A percentile compares a stretch with the other conserved stretches of the same genome.
Conservation (phyloP, 2,797 vertebrate species). For the Gephyroberyx darwinii region DNA sequence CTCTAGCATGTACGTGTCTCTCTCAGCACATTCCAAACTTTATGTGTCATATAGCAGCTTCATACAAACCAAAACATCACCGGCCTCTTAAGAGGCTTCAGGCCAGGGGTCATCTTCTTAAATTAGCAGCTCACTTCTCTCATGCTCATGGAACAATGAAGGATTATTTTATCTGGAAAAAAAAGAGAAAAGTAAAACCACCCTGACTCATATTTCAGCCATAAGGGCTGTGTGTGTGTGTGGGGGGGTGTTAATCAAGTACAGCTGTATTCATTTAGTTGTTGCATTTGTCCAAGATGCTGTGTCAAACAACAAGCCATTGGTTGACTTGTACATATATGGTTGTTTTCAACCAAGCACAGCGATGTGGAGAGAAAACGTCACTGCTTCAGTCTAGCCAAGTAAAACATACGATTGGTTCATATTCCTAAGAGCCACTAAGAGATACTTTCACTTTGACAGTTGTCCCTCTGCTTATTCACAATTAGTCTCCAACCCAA, state of each 20-base stretch:
- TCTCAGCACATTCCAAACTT: conserved; percentile 73
- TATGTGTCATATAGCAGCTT: conserved; percentile 70
- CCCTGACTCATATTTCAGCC: not conserved
- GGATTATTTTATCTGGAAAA: conserved; percentile 10
- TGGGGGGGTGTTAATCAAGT: conserved; percentile 7
- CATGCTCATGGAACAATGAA: conserved; percentile 24
- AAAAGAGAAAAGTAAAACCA: not conserved
- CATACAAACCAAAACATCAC: conserved; percentile 65
- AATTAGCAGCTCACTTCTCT: conserved; percentile 15
- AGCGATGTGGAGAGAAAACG: conserved; percentile 60
- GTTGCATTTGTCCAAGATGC: not conserved
- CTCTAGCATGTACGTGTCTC: conserved; percentile 69
- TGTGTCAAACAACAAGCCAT: conserved; percentile 40
- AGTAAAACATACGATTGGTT: conserved; percentile 48
- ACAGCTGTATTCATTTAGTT: conserved; percentile 23
- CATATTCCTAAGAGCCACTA: conserved; percentile 37
- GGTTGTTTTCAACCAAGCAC: conserved; percentile 61
- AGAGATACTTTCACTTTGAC: conserved; percentile 46
- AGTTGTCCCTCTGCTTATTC: conserved; percentile 19
- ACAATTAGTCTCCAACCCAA: conserved; percentile 19
- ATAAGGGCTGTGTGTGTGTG: too few relatives aligned
- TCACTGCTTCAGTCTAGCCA: conserved; percentile 60
- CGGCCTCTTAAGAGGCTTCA: conserved; percentile 46
- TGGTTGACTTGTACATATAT: conserved; percentile 56
- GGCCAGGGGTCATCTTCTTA: conserved; percentile 24